Base-by-base conservation (phyloP, 2,888 invertebrate genomes). In the Macropis europaea region DNA sequence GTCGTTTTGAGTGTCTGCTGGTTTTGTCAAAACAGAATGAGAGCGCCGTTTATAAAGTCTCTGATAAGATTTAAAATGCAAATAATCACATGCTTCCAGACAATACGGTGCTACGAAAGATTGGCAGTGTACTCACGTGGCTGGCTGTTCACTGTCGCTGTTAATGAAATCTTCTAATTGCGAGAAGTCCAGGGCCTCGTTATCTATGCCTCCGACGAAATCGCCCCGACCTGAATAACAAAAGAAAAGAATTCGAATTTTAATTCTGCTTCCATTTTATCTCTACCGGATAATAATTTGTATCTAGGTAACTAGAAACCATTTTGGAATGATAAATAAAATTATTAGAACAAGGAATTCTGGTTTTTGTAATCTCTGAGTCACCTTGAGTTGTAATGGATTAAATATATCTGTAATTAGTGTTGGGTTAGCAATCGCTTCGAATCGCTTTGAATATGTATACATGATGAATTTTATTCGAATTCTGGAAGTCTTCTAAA, bases 161-260 rank as follows among this genome's bases (percentile, higher is more conserved):
- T 95, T 96, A 91, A 97, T 97, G 90, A 96, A 96, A 84, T 96
- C 96, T 89, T 96, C 96, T 90, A 97, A 90, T 88, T 96, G 94
- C 64, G 94, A 94, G 90, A 95, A 95, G 89, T 95, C 95, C 83
- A 95, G 90, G 17, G 94, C 95, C 85, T 95, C 95, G 91, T 95
- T 97, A 91, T 97, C 97, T 86, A 97, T 97, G 84, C 96, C 95
- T 80, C 95, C 95, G 81, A 94, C 94, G 88, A 95, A 95, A 90
- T 95, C 95, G 82, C 93, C 92, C 82, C 96, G 95, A 91, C 95
- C 96, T 96, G 91, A 30, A 84, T 17, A 15, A 47, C 15, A 40
- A n/a, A 22, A 22, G 6, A 26, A 26, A n/a, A n/a, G 30, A 47
- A 47, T 26, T 15, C 9, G 13, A 34, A 17, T 11, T 26, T 42